Evolutionary conservation across 2,113 vertebrate genomes (phyloP).

Genomic region (Xenopus tropicalis): UCB_Xtro_10.0 CM004444.2:142969001-142969500

Average conservation of each 20-base stretch:
- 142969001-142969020: no score
- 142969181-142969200: background rate
- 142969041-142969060: no score
- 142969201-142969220: no score
- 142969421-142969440: no score
- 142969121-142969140: background rate
- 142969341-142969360: background rate
- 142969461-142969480: no score
- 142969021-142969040: no score
- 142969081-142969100: no score
- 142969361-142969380: no score
- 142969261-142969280: background rate
- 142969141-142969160: background rate
- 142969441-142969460: no score
- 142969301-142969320: background rate
- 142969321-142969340: background rate
- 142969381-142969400: no score
- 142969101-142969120: background rate
- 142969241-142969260: slow-evolving; percentile 1
- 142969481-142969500: no score
- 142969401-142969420: background rate
- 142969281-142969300: background rate
- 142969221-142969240: background rate
- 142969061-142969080: no score
- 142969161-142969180: background rate